A percentile compares a stretch with the other conserved stretches of the same genome.
Evolutionary conservation across 2,797 vertebrate species (phyloP).

Genomic region (Staurois parvus): DNA sequence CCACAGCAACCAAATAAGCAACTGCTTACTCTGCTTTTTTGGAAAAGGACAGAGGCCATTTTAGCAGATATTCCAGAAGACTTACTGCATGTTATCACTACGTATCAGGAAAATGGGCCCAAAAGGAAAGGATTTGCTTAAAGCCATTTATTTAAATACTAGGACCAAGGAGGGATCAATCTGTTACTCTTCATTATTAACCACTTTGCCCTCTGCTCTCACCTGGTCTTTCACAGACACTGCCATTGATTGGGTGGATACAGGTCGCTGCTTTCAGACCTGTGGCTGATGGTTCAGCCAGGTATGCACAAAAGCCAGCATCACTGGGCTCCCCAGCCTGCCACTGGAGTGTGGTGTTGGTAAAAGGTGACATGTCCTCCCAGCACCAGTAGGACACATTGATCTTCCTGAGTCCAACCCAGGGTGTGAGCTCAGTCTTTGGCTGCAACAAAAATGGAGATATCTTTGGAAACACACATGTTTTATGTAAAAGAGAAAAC

Average conservation of each 20-base stretch:
- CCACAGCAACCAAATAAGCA: too few relatives aligned
- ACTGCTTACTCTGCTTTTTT: too few relatives aligned
- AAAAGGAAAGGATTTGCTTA: too few relatives aligned
- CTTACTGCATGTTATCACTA: too few relatives aligned
- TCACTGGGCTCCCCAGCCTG: conserved; percentile 90
- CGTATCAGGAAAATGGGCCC: too few relatives aligned
- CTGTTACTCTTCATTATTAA: too few relatives aligned
- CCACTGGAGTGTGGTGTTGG: conserved; percentile 92
- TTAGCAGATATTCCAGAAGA: too few relatives aligned
- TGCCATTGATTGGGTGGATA: conserved; percentile 92
- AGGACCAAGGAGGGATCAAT: too few relatives aligned
- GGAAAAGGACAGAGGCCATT: too few relatives aligned
- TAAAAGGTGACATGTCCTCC: conserved; percentile 98
- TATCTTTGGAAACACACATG: too few relatives aligned
- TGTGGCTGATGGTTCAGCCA: conserved; percentile 86
- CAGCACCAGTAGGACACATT: conserved; percentile 99
- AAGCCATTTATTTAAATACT: too few relatives aligned
- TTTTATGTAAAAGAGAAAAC: too few relatives aligned
- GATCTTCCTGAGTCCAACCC: conserved; percentile 96
- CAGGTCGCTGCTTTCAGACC: conserved; percentile 92
- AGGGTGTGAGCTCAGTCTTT: conserved; percentile 88
- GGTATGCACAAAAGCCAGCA: conserved; percentile 93
- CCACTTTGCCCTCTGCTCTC: conserved; percentile 14
- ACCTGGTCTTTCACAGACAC: conserved; percentile 93
- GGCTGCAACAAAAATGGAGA: conserved; percentile 72